Percentiles rank a stretch among this genome's conserved stretches.
Conservation (phyloP, 2,888 invertebrate species). For the Drosophila conformis region DNA sequence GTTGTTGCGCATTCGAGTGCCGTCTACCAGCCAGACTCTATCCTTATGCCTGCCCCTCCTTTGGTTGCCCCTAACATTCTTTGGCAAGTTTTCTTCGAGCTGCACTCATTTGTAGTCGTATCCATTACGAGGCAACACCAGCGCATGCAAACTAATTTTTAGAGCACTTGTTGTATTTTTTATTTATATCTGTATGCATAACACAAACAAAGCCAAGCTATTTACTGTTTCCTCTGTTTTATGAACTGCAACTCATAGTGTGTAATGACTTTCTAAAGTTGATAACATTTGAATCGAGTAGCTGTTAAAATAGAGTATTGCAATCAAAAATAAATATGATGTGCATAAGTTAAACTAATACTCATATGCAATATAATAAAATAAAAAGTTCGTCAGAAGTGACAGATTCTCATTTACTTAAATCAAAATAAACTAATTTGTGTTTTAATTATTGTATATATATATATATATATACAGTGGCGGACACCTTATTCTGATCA, state of each 20-base stretch:
- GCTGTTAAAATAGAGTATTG: not conserved
- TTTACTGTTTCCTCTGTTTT: not conserved
- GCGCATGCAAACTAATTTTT: slow-evolving; percentile 77
- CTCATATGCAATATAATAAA: not conserved
- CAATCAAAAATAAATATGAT: too few species aligned
- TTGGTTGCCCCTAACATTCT: slow-evolving; percentile 51
- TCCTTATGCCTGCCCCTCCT: not conserved
- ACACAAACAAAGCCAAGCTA: not conserved
- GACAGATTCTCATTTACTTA: not conserved
- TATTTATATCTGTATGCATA: slow-evolving; percentile 46
- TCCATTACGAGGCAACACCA: slow-evolving; percentile 65
- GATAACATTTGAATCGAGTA: not conserved
- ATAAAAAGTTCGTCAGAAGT: not conserved
- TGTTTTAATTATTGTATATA: too few species aligned
- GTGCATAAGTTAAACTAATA: not conserved
- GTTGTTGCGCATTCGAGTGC: slow-evolving; percentile 76
- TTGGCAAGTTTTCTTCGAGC: slow-evolving; percentile 50
- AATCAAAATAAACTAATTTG: too few species aligned
- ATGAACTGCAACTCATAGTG: not conserved
- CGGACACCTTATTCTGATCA: too few species aligned
- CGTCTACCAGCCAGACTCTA: slow-evolving; percentile 39
- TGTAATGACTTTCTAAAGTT: not conserved
- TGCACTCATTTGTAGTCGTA: slow-evolving; percentile 67
- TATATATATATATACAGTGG: too few species aligned
- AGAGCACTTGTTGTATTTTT: slow-evolving; percentile 48